Base-by-base conservation (phyloP, 2,797 vertebrate genomes). In the Epinephelus coioides region DNA sequence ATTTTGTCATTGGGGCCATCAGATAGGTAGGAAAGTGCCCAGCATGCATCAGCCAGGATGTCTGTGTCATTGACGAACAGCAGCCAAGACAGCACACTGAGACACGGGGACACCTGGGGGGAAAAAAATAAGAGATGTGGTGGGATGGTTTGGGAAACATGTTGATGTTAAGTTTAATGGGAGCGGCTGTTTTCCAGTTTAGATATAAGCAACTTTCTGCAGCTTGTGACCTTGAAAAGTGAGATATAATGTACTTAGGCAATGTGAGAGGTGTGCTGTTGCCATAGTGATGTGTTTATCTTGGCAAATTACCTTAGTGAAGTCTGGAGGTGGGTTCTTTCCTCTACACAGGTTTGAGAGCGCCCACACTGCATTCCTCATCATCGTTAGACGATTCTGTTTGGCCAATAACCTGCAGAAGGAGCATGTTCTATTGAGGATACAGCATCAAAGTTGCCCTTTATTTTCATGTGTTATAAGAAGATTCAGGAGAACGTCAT, bases 1-100 rank as follows among this genome's bases (percentile, higher is more conserved):
- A 99, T 99, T 95, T 99, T 99, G 92, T 99, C 98, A 77, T 99
- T 99, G 73, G 98, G 97, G 54, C 98, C 98, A 74, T 99, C 98
- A 56, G 98, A 99, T 65, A 99, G 92, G 92, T 99, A 99, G 13
- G 98, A 99, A 18, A 99, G 96, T 0, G 98, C 98, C 98, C 98
- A 99, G 94, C 98, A 99, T 63, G 98, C 97, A 84, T 99, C 98
- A 68, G 98, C 98, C 82, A 98, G 93, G 54, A 99, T 97, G 93
- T 99, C 98, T 25, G 97, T 97, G 89, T 99, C 98, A 21, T 97
- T 98, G 87, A 98, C 97, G 83, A 99, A 99, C 2, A 99, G 96
- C 86, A 99, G 95, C 97, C 98, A 98, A 65, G 98, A 98, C 67
- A 99, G 96, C 73, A 98, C 98, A 55, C 96, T 97, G 87, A 99